Evolutionary conservation across 2,797 vertebrate genomes (phyloP), one percentile per base, ranked within the genome.

Genomic region (Anas georgica): DNA sequence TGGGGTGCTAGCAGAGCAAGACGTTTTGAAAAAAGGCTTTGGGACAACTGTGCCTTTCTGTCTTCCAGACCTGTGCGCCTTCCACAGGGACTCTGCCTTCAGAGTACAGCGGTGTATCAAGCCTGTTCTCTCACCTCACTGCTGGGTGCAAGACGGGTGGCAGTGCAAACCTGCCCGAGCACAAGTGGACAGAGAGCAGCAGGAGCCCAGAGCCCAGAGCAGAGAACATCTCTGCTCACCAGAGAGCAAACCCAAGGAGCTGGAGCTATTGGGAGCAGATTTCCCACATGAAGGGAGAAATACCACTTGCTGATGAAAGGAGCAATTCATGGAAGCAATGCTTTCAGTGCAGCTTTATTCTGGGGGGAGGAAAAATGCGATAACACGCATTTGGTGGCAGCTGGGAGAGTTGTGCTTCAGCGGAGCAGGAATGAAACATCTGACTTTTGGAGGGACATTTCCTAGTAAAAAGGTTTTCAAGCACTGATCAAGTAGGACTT

Each of bases 331-430:
- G 28, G 73, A 66, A 81, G 52, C 63, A n/a, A 4, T 82, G 43
- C 50, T 94, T 69, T 63, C 35, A 63, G 55, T 37, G 31, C 58
- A 91, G 80, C 74, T 84, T 86, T 69, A 12, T 86, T 64, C 50
- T 37, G 33, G 46, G 52, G 82, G 37, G 43, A 86, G 54, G 14
- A 58, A 72, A 77, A 92, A 68, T 29, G 43, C 48, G 91, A 52
- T 22, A 52, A 23, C n/a, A 33, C 1, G 1, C 7, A 1, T 45
- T 33, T 56, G 60, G 66, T 88, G 85, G 87, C 90, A 94, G 69
- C 91, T 91, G 88, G 90, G 55, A 91, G 69, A 43, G 85, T 5
- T 73, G 66, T 82, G 91, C 90, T 94, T 69, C 94, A 88, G 69
- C 66, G 77, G 88, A 93, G 91, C 91, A 62, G 76, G 45, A 81